Evolutionary conservation across 1,140 invertebrate genomes (phyloP).

Genomic region (Bemisia tabaci): DNA sequence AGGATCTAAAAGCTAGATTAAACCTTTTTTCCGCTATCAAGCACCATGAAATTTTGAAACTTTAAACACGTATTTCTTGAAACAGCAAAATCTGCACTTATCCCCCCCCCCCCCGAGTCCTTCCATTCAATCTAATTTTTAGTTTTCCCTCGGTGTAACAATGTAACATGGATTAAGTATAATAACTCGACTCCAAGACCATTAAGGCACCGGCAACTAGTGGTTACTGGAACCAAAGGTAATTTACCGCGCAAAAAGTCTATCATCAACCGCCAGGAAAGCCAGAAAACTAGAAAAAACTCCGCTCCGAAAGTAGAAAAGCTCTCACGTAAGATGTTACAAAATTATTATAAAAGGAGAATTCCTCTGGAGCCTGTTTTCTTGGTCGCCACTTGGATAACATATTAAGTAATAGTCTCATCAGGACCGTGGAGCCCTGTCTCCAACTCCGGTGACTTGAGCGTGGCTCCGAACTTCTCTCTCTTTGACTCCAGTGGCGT

Average conservation of each 20-base stretch:
- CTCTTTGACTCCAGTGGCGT: no score
- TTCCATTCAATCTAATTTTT: no score
- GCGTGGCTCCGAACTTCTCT: no score
- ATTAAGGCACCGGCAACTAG: background rate
- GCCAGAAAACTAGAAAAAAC: background rate
- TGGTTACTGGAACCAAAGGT: background rate
- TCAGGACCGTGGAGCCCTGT: no score
- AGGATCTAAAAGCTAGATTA: no score
- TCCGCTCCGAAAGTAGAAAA: no score
- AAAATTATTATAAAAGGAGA: background rate
- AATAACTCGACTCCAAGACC: background rate
- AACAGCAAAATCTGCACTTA: no score
- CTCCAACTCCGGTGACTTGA: no score
- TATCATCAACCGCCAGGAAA: background rate
- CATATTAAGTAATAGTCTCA: background rate
- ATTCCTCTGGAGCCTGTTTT: background rate
- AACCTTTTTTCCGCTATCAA: no score
- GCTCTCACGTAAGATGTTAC: background rate
- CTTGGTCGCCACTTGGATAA: background rate
- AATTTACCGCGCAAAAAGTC: background rate
- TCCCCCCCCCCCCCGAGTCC: no score
- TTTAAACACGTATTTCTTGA: no score
- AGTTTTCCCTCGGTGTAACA: background rate
- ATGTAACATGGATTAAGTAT: background rate
- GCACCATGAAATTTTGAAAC: no score